Base-by-base conservation (phyloP, 2,797 vertebrate genomes). In the Lagorchestes hirsutus region DNA sequence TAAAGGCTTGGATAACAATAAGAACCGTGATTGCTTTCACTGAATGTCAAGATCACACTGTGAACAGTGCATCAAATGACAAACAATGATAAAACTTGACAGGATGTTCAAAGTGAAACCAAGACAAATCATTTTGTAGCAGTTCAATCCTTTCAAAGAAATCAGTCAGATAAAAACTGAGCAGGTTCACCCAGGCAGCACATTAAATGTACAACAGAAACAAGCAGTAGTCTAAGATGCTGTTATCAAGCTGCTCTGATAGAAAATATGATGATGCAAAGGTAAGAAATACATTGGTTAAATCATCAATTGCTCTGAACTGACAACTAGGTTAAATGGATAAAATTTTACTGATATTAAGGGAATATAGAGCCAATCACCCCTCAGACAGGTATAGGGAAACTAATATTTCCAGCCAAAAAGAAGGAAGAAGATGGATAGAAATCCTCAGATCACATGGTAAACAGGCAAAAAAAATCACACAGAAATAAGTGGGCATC, bases 271-370 rank as follows among this genome's bases (percentile, higher is more conserved):
- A 92, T 16, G 94, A 12, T 93, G 57, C 94, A 56, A 27, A 58
- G 9, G 18, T 9, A 90, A 93, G 10, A 93, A 96, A 93, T 59
- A 54, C 5, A 50, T 95, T 40, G 24, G 29, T 13, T 58, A 95
- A 96, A 95, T 54, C 29, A 93, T 52, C 54, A 96, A 93, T 95
- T 94, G 54, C 55, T 12, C 87, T 1, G 92, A 95, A 67, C 28
- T 52, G 9, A 94, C 95, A 95, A 91, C 40, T 93, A 55, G 58
- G 27, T 87, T 62, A 67, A 52, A 29, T n/a, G n/a, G 31, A 92
- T 31, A 28, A 82, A 91, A 57, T 29, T 16, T 55, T 52, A 90
- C 56, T 91, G 14, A 95, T 90, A 74, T 74, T n/a, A 40, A 74
- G 14, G 9, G 62, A 74, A 74, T n/a, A 67, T 87, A 27, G 52